Evolutionary conservation across 2,888 invertebrate species (phyloP).

Genomic region (Teleiodes luculella): DNA sequence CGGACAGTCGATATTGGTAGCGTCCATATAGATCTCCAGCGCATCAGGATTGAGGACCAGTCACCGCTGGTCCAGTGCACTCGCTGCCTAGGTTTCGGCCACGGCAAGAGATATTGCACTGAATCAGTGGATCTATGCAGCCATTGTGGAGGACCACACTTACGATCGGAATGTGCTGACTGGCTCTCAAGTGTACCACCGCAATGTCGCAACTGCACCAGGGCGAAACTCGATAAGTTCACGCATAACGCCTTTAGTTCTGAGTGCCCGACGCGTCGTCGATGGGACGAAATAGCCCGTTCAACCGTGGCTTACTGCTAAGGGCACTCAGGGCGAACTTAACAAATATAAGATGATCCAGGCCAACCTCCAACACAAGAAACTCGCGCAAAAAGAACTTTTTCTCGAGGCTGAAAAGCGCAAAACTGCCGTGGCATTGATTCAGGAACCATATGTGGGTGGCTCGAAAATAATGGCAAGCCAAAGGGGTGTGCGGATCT

Average conservation of each 20-base stretch:
- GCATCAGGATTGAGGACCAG: neutral
- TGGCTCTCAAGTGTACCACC: neutral
- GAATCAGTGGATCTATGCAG: neutral
- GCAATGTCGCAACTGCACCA: constrained; percentile 16
- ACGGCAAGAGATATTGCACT: neutral
- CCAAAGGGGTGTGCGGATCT: neutral
- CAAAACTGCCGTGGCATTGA: constrained; percentile 7
- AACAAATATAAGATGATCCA: neutral
- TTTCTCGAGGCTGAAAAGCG: constrained; percentile 1
- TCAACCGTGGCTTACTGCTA: constrained; percentile 19
- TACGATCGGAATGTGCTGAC: neutral
- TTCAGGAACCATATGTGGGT: constrained; percentile 14
- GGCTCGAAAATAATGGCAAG: neutral
- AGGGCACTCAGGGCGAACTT: neutral
- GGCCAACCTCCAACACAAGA: constrained; percentile 10
- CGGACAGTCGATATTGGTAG: neutral
- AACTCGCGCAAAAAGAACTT: constrained; percentile 9
- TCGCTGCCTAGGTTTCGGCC: neutral
- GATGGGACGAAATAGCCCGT: constrained; percentile 20
- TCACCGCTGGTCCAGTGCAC: constrained; percentile 6
- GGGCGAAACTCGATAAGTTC: neutral
- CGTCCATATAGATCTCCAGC: neutral
- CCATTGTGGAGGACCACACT: neutral
- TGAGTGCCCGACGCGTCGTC: constrained; percentile 12
- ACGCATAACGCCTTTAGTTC: constrained; percentile 20